These are phyloP conservation scores for Corella eumyota DNA, from an alignment of 23 tunicate species.

Conservation along the genomic window DNA sequence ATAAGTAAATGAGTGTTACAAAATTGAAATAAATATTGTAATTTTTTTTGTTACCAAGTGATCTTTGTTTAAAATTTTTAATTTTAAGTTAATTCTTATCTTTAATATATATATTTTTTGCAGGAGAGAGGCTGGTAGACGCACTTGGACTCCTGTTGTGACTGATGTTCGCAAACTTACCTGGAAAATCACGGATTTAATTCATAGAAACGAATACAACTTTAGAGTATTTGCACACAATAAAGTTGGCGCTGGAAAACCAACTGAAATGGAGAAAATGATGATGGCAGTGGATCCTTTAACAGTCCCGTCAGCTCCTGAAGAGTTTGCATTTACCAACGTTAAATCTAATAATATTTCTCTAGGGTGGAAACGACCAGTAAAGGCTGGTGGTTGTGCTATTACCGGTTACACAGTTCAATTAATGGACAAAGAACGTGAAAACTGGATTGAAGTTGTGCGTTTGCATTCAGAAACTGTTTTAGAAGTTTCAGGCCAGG, in stretches of 20 bases:
- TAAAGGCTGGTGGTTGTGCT: slow-evolving; percentile 70
- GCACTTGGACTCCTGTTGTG: slow-evolving; percentile 80
- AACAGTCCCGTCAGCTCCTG: slow-evolving; percentile 48
- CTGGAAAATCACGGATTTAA: slow-evolving; percentile 55
- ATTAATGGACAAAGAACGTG: slow-evolving; percentile 41
- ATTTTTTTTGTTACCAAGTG: no score
- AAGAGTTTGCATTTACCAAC: slow-evolving; percentile 32
- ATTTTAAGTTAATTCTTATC: no score
- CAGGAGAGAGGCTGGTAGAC: slow-evolving; percentile 83
- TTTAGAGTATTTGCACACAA: slow-evolving; percentile 83
- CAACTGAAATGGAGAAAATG: slow-evolving; percentile 20
- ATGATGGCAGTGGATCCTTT: slow-evolving; percentile 83
- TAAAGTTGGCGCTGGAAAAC: slow-evolving; percentile 78
- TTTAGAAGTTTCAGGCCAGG: slow-evolving; percentile 34
- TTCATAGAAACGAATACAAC: slow-evolving; percentile 79
- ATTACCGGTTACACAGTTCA: slow-evolving; percentile 76
- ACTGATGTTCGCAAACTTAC: slow-evolving; percentile 49
- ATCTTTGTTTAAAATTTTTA: no score
- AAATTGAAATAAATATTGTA: no score
- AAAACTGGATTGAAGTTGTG: slow-evolving; percentile 39
- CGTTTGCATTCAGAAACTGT: slow-evolving; percentile 30
- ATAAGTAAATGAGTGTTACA: no score
- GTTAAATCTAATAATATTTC: slow-evolving; percentile 39
- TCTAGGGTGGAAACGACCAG: slow-evolving; percentile 74
- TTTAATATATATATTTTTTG: not conserved